Conservation (phyloP, 2,113 vertebrate genomes). For the Thalassarche chlororhynchos region DNA sequence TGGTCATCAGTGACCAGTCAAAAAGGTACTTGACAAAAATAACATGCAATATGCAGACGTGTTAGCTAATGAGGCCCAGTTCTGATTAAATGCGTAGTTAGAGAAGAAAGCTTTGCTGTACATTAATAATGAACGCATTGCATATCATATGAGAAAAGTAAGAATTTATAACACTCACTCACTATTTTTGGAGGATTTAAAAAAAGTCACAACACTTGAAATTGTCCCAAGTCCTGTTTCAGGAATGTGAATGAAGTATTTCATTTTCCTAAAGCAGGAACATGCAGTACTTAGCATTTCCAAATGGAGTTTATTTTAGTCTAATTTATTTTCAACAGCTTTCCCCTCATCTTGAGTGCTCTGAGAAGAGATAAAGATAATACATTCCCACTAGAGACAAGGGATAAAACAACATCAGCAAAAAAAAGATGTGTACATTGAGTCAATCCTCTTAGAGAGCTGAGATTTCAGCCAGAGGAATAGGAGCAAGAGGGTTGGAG, state of each 20-base stretch:
- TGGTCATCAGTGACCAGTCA: background rate
- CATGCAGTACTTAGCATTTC: conserved; percentile 69
- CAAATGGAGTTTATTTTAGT: conserved; percentile 67
- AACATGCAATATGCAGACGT: background rate
- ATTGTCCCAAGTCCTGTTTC: conserved; percentile 52
- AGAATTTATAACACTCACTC: background rate
- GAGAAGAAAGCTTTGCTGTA: background rate
- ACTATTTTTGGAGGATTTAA: conserved; percentile 52
- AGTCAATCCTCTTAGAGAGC: background rate
- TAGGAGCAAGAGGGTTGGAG: background rate
- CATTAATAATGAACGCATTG: background rate
- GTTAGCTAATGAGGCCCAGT: background rate
- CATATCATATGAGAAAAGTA: conserved; percentile 2
- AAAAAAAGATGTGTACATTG: background rate
- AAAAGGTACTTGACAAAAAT: background rate
- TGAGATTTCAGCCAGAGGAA: background rate
- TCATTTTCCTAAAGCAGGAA: conserved; percentile 64
- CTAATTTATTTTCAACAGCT: conserved; percentile 71
- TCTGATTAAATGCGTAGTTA: background rate
- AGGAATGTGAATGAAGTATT: conserved; percentile 58
- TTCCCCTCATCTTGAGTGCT: conserved; percentile 59
- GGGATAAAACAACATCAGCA: conserved; percentile 52
- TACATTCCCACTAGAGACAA: conserved; percentile 56
- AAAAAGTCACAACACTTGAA: conserved; percentile 61
- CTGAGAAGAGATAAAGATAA: conserved; percentile 62